phyloP scores from a whole-genome alignment of 1,140 invertebrate genomes.

The Gerris buenoi region DNA sequence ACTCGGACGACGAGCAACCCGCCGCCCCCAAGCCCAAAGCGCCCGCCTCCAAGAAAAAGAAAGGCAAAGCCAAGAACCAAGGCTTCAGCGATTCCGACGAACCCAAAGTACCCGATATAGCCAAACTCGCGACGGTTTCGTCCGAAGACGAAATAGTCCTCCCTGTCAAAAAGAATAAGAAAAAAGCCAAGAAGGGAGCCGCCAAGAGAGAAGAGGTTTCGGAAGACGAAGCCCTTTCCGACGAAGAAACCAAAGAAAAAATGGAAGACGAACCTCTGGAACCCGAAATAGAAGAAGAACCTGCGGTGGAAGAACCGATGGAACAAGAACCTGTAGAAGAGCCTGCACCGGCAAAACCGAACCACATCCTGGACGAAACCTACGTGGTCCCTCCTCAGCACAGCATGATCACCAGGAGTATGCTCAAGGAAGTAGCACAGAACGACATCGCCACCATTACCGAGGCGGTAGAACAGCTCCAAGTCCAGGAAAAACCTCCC shows the following conservation, averaged over 20 bases:
- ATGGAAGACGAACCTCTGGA: background rate
- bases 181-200: background rate
- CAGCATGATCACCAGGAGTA: slow-evolving; percentile 22
- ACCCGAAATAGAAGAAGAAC: slow-evolving; percentile 15
- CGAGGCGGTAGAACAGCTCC: too few species aligned
- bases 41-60: slow-evolving; percentile 11
- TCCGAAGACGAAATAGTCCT: background rate
- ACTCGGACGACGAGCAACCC: background rate
- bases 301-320: background rate
- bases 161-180: slow-evolving; percentile 4
- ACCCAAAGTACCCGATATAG: slow-evolving; percentile 5
- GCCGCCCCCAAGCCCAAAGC: slow-evolving; percentile 4
- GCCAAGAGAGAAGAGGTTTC: background rate
- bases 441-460: too few species aligned
- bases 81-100: slow-evolving; percentile 15
- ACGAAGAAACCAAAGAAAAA: background rate
- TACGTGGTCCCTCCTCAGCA: slow-evolving; percentile 3
- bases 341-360: background rate
- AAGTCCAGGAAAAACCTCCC: too few species aligned
- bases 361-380: slow-evolving; percentile 1
- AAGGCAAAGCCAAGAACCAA: slow-evolving; percentile 19
- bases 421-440: slow-evolving; percentile 18
- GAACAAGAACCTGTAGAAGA: background rate
- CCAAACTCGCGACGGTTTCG: background rate
- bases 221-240: background rate